phyloP scores from a whole-genome alignment of 2,797 vertebrate genomes.

The Philypnodon macrostomus region DNA sequence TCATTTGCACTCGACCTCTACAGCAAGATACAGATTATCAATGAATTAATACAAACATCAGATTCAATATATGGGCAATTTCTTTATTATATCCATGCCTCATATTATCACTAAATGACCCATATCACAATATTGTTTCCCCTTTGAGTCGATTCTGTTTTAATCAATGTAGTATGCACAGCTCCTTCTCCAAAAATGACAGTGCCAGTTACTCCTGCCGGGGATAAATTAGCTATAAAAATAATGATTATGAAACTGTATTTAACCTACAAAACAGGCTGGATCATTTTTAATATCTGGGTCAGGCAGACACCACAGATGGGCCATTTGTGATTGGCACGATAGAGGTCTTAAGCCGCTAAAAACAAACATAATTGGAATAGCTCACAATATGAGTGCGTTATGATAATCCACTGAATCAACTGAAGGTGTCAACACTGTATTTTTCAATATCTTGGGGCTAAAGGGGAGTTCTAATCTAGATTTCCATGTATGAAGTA shows the following conservation, averaged over 20 bases:
- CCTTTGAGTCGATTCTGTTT: too few relatives aligned
- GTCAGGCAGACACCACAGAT: conserved; percentile 29
- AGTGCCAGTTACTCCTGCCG: neutral
- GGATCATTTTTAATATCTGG: conserved; percentile 6
- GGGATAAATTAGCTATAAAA: neutral
- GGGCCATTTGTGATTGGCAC: conserved; percentile 41
- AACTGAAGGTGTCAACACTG: conserved; percentile 54
- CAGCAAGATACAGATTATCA: too few relatives aligned
- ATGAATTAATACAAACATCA: too few relatives aligned
- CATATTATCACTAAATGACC: too few relatives aligned
- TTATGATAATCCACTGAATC: conserved; percentile 58
- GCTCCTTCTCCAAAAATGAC: too few relatives aligned
- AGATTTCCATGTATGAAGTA: conserved; percentile 53
- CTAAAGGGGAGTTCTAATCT: conserved; percentile 55
- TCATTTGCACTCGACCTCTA: too few relatives aligned
- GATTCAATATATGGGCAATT: too few relatives aligned
- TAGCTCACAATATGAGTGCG: conserved; percentile 23
- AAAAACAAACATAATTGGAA: conserved; percentile 50
- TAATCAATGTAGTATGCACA: too few relatives aligned
- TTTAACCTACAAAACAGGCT: too few relatives aligned
- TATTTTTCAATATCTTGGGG: conserved; percentile 28
- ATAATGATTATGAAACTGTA: too few relatives aligned
- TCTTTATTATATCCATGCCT: too few relatives aligned
- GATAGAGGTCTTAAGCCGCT: conserved; percentile 29
- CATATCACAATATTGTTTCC: too few relatives aligned